These are phyloP conservation scores for Lymantria monacha DNA, from an alignment of 2,888 invertebrate species.

Conservation along the genomic window DNA sequence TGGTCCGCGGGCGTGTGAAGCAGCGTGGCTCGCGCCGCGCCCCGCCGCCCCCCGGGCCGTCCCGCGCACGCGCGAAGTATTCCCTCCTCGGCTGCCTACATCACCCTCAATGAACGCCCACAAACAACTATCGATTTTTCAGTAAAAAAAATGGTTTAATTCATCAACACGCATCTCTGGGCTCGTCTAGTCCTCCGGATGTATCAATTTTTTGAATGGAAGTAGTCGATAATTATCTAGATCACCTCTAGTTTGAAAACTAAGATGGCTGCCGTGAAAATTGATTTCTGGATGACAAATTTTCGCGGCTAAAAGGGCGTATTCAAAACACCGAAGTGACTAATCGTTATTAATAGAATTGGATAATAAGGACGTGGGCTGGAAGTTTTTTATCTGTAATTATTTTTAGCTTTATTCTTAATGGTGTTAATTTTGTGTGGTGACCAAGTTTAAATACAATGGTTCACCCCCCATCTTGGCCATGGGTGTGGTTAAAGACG, in stretches of 20 bases:
- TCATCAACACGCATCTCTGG: conserved; percentile 38
- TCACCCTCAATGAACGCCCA: conserved; percentile 70
- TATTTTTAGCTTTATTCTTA: too few relatives aligned
- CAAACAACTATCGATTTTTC: conserved; percentile 78
- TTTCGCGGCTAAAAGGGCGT: background rate
- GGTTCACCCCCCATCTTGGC: too few relatives aligned
- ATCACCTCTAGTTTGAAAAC: background rate
- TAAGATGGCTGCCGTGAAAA: background rate
- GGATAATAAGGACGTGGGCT: background rate
- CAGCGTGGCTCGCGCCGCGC: conserved; percentile 68
- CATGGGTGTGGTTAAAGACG: too few relatives aligned
- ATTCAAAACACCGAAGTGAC: background rate
- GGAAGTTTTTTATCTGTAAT: background rate
- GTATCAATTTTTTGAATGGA: conserved; percentile 3
- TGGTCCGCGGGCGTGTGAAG: conserved; percentile 80
- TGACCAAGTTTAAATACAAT: too few relatives aligned
- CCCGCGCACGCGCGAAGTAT: conserved; percentile 71
- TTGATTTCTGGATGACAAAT: background rate
- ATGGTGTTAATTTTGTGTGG: too few relatives aligned
- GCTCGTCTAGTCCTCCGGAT: conserved; percentile 21
- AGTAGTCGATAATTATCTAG: background rate
- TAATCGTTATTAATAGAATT: background rate
- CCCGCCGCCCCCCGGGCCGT: conserved; percentile 70
- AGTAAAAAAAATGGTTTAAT: conserved; percentile 45
- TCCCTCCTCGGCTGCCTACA: conserved; percentile 42